These are phyloP conservation scores for Atrina japonica DNA, from an alignment of 2,888 invertebrate species.

Conservation along the genomic window DNA sequence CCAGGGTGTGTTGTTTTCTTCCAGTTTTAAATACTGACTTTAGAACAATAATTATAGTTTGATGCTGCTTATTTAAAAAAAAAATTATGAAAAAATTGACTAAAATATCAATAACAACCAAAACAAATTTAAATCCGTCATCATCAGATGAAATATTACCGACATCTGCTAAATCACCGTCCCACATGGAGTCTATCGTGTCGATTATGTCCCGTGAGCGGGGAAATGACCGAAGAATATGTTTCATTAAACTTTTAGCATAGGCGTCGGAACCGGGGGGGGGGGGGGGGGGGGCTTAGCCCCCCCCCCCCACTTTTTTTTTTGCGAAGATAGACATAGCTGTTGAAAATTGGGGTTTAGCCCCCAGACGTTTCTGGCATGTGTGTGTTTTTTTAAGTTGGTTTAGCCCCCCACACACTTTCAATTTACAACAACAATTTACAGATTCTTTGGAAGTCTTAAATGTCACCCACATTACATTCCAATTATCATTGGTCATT, in stretches of 20 bases:
- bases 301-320: too few species aligned
- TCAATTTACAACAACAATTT: conserved; percentile 3
- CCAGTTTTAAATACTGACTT: conserved; percentile 1
- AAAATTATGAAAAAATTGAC: conserved; percentile 8
- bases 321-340: too few species aligned
- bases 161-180: too few species aligned
- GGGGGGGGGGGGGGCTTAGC: too few species aligned
- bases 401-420: too few species aligned
- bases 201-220: conserved; percentile 1
- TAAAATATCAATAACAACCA: conserved; percentile 25
- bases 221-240: neutral
- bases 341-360: too few species aligned
- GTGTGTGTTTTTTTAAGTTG: too few species aligned
- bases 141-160: conserved; percentile 8
- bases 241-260: conserved; percentile 11
- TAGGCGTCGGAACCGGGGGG: too few species aligned
- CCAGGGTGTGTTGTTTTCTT: conserved; percentile 3
- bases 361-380: too few species aligned
- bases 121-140: conserved; percentile 9
- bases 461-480: too few species aligned
- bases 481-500: too few species aligned
- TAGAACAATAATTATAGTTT: conserved; percentile 4
- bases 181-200: conserved; percentile 11
- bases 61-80: conserved; percentile 10
- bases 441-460: too few species aligned